Evolutionary conservation across 2,113 vertebrate species (phyloP).

Genomic region (Chamaea fasciata): DNA sequence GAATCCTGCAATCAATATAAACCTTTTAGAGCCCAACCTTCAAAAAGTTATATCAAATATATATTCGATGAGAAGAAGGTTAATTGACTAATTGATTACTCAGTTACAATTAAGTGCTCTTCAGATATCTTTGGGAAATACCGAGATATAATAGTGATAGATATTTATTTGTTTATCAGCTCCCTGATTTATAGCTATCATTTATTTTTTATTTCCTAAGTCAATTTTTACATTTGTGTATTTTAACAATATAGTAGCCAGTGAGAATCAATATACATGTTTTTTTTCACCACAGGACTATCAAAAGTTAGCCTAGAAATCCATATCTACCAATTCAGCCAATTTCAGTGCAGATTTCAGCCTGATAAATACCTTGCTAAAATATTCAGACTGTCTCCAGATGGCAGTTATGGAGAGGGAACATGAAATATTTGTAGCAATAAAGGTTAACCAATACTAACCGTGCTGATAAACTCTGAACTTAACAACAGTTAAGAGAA

Average conservation of each 20-base stretch:
- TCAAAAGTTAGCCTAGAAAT: background rate
- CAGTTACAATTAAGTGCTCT: slow-evolving; percentile 73
- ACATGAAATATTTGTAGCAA: background rate
- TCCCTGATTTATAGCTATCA: slow-evolving; percentile 50
- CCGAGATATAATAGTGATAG: slow-evolving; percentile 57
- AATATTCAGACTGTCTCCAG: background rate
- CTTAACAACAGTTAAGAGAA: background rate
- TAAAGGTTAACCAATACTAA: slow-evolving; percentile 1
- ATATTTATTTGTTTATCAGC: slow-evolving; percentile 70
- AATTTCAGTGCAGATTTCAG: background rate
- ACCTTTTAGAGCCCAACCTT: slow-evolving; percentile 73
- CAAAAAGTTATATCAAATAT: slow-evolving; percentile 75
- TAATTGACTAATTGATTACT: slow-evolving; percentile 79
- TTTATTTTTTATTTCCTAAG: slow-evolving; percentile 53
- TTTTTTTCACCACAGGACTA: background rate
- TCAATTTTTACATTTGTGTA: slow-evolving; percentile 60
- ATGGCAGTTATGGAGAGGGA: background rate
- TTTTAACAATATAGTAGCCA: slow-evolving; percentile 15
- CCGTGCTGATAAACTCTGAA: slow-evolving; percentile 9
- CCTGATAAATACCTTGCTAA: slow-evolving; percentile 1
- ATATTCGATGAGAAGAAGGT: slow-evolving; percentile 74
- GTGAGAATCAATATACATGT: background rate
- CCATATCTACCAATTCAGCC: background rate
- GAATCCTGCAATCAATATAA: slow-evolving; percentile 72
- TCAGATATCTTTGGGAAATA: slow-evolving; percentile 72